A percentile compares a stretch with the other conserved stretches of the same genome.
These are phyloP conservation scores for Yponomeuta sedellus DNA, from an alignment of 2,888 invertebrate species.

Conservation along the genomic window DNA sequence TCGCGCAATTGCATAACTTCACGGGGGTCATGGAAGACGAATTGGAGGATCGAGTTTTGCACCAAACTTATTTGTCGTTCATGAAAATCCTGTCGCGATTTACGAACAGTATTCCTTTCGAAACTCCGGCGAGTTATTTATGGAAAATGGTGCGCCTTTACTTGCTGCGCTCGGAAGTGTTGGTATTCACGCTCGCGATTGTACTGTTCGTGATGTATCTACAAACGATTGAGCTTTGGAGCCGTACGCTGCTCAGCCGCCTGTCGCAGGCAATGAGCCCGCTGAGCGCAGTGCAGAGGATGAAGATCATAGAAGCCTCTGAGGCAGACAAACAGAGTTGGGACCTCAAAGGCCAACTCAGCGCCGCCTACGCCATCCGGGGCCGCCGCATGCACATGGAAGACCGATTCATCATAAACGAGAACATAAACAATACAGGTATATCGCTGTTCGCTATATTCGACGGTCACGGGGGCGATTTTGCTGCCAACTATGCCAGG, in stretches of 20 bases:
- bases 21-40: constrained; percentile 91
- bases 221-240: constrained; percentile 90
- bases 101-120: constrained; percentile 86
- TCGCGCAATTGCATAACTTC: constrained; percentile 1
- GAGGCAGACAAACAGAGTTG: constrained; percentile 80
- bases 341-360: constrained; percentile 84
- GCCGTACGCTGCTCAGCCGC: constrained; percentile 82
- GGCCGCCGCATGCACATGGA: constrained; percentile 95
- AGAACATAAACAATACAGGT: constrained; percentile 89
- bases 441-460: constrained; percentile 94
- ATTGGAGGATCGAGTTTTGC: constrained; percentile 90
- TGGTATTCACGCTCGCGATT: constrained; percentile 82
- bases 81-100: constrained; percentile 90
- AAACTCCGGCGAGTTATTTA: constrained; percentile 84
- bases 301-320: constrained; percentile 72
- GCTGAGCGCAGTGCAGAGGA: constrained; percentile 73
- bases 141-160: constrained; percentile 88
- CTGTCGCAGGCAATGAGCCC: constrained; percentile 81
- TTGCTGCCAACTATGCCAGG: constrained; percentile 94
- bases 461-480: constrained; percentile 97
- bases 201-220: constrained; percentile 86
- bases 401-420: constrained; percentile 93
- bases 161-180: constrained; percentile 86
- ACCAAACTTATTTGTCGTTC: constrained; percentile 91
- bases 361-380: constrained; percentile 93